Percentiles rank a stretch among this genome's conserved stretches.
Conservation (phyloP, 2,888 invertebrate species). For the Clunio marinus region DNA sequence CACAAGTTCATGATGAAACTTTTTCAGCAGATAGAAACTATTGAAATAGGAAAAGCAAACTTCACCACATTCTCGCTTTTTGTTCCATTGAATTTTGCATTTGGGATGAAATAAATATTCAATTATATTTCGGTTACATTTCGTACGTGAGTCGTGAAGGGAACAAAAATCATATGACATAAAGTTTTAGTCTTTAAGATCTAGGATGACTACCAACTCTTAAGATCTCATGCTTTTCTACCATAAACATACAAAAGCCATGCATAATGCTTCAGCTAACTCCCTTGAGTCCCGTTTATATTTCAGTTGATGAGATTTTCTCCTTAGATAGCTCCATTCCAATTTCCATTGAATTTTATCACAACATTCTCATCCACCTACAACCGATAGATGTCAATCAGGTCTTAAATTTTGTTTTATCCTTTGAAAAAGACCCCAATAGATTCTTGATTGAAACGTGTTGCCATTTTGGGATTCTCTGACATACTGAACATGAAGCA, state of each 20-base stretch:
- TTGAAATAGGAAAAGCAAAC: no score
- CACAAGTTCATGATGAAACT: no score
- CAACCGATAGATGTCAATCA: background rate
- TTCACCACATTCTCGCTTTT: no score
- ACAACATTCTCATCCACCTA: background rate
- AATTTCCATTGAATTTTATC: slow-evolving; percentile 1
- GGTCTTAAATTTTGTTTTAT: background rate
- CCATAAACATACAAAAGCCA: background rate
- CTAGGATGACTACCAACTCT: background rate
- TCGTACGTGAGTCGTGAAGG: background rate
- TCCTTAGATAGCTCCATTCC: slow-evolving; percentile 14
- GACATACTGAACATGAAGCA: background rate
- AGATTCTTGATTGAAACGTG: background rate
- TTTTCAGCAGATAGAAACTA: no score
- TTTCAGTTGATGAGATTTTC: slow-evolving; percentile 35
- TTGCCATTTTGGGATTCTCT: background rate
- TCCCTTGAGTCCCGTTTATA: slow-evolving; percentile 13
- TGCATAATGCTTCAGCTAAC: background rate
- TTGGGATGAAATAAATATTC: slow-evolving; percentile 14
- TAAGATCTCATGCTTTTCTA: slow-evolving; percentile 2
- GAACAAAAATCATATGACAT: slow-evolving; percentile 1
- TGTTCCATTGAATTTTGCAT: slow-evolving; percentile 1
- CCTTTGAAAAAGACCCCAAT: background rate
- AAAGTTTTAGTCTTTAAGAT: slow-evolving; percentile 10
- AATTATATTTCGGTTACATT: no score